Conservation (phyloP, 1,140 invertebrate species). For the Epicauta chinensis region DNA sequence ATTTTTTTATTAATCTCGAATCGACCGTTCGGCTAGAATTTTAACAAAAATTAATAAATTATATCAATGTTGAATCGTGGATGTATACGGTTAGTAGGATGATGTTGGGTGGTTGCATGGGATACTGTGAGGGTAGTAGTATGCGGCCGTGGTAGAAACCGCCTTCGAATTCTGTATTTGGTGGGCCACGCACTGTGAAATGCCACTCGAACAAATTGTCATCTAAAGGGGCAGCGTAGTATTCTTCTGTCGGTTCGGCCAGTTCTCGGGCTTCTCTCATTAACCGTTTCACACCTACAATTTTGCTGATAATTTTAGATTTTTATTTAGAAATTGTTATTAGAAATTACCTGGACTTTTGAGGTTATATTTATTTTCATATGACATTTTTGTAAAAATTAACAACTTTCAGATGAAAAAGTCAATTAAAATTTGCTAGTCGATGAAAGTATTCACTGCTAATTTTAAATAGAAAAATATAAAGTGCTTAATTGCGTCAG, state of each 20-base stretch:
- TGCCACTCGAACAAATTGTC: conserved; percentile 99
- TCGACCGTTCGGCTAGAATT: conserved; percentile 78
- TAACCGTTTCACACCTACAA: conserved; percentile 82
- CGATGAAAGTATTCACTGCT: too few relatives aligned
- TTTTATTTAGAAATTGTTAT: background rate
- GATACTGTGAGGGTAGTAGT: conserved; percentile 85
- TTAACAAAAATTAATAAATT: conserved; percentile 31
- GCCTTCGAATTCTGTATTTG: conserved; percentile 80
- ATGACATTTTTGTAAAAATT: conserved; percentile 22
- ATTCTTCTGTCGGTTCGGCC: conserved; percentile 80
- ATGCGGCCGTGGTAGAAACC: conserved; percentile 91
- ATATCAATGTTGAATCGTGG: background rate
- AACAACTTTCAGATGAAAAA: too few relatives aligned
- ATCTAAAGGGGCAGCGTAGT: conserved; percentile 84
- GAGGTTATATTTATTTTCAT: conserved; percentile 38
- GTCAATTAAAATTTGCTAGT: too few relatives aligned
- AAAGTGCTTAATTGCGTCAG: too few relatives aligned
- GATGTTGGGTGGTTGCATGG: conserved; percentile 96
- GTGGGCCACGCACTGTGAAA: conserved; percentile 87
- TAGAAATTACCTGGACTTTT: conserved; percentile 40
- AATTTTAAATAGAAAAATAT: too few relatives aligned
- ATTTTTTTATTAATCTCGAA: conserved; percentile 95
- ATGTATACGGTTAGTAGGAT: conserved; percentile 74
- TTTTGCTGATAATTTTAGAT: conserved; percentile 3
- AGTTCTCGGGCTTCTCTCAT: conserved; percentile 90